Evolutionary conservation across 2,888 invertebrate genomes (phyloP).

Genomic region (Ptychoptera contaminata): DNA sequence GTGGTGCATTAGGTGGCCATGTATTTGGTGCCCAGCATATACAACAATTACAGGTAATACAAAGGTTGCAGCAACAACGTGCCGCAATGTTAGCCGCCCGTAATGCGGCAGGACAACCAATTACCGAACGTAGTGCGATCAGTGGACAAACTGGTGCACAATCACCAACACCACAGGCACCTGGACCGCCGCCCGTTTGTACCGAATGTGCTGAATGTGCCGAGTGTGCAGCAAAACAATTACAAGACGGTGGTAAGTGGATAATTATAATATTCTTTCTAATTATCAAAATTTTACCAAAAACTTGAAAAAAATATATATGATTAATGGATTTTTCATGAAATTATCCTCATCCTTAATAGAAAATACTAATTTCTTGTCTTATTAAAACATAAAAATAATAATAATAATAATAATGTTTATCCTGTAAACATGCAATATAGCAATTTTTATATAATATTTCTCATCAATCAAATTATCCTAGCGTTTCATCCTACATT

Average conservation of each 20-base stretch:
- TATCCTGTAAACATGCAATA: too few species aligned
- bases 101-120: conserved; percentile 12
- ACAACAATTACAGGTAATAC: conserved; percentile 44
- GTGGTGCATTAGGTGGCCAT: conserved; percentile 41
- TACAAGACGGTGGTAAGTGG: conserved; percentile 11
- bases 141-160: conserved; percentile 11
- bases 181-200: conserved; percentile 18
- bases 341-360: too few species aligned
- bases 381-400: too few species aligned
- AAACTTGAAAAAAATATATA: too few species aligned
- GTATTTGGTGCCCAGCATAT: conserved; percentile 49
- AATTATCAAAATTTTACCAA: too few species aligned
- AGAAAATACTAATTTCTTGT: too few species aligned
- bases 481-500: too few species aligned
- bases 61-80: conserved; percentile 44
- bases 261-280: neutral
- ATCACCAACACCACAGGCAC: conserved; percentile 9
- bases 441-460: too few species aligned
- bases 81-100: conserved; percentile 31
- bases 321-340: too few species aligned
- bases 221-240: conserved; percentile 28
- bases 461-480: too few species aligned
- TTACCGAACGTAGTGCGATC: neutral
- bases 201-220: conserved; percentile 32
- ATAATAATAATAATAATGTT: too few species aligned